Percentiles rank a stretch among this genome's conserved stretches.
These are phyloP conservation scores for Planiliza haematocheilus DNA, from an alignment of 2,113 vertebrate species.

Conservation along the genomic window DNA sequence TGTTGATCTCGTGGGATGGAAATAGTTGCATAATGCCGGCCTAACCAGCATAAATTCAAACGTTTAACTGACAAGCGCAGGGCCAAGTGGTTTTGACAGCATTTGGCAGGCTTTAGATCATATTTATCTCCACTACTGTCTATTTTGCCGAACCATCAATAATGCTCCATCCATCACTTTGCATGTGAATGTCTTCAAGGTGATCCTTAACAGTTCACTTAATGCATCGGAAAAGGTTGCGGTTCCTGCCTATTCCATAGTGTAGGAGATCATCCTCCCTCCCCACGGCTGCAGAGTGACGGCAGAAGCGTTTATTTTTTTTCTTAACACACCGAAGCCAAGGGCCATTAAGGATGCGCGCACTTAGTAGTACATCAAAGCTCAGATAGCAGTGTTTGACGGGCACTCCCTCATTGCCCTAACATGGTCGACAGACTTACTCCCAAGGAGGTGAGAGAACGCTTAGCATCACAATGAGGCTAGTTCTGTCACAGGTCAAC, in stretches of 20 bases:
- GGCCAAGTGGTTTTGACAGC: slow-evolving; percentile 70
- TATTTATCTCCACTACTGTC: slow-evolving; percentile 70
- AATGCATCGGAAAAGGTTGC: slow-evolving; percentile 42
- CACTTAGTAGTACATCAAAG: slow-evolving; percentile 61
- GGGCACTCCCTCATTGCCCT: slow-evolving; percentile 67
- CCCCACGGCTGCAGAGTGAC: slow-evolving; percentile 10
- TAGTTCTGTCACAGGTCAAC: slow-evolving; percentile 64
- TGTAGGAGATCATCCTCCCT: slow-evolving; percentile 16
- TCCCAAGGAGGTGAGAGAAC: slow-evolving; percentile 58
- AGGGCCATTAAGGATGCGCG: slow-evolving; percentile 43
- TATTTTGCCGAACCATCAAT: slow-evolving; percentile 58
- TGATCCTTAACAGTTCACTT: slow-evolving; percentile 58
- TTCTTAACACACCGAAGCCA: slow-evolving; percentile 45
- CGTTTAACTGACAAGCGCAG: slow-evolving; percentile 61
- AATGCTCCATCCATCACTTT: slow-evolving; percentile 47
- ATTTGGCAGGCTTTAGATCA: slow-evolving; percentile 57
- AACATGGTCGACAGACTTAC: slow-evolving; percentile 67
- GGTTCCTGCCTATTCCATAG: slow-evolving; percentile 4
- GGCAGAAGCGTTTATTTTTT: slow-evolving; percentile 25
- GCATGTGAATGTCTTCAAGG: slow-evolving; percentile 64
- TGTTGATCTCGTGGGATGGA: slow-evolving; percentile 57
- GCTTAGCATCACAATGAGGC: slow-evolving; percentile 74
- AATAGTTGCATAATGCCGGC: slow-evolving; percentile 66
- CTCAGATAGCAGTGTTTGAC: slow-evolving; percentile 65
- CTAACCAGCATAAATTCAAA: slow-evolving; percentile 67